Evolutionary conservation across 2,888 invertebrate genomes (phyloP), one percentile per base, ranked within the genome.

Genomic region (Habroteleia sp.): DNA sequence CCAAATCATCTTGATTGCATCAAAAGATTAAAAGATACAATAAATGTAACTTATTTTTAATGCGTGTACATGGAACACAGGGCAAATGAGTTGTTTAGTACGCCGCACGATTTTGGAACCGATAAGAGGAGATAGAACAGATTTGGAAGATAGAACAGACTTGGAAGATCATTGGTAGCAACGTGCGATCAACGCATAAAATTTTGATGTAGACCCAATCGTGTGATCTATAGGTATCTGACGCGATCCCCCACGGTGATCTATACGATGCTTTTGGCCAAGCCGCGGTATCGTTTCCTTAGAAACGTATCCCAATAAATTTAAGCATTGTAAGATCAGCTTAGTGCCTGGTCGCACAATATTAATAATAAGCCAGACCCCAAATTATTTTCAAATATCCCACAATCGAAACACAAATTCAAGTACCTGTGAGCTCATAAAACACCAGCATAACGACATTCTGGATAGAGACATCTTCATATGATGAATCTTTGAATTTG

Each of bases 361-460:
- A 48, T 62, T 62, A 60, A 60, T 62, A 69, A 62, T 52, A 44
- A 52, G 7, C 20, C 8, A n/a, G 62, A n/a, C 46, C 41, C 46
- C 62, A 46, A 71, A 71, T 71, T 71, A 63, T 63, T 69, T 69
- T 44, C 52, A 52, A 63, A 71, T 71, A 54, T 54, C 23, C 37
- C 27, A 46, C 66, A 68, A 39, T 11, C 33, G 56, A 7, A 39
- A 52, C 52, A 46, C 33, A 37, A 20, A 17, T 7, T 7, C 58
- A 2, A 13, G 1, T 10, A 17, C 25, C 29, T 8, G 13, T 29
- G 58, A 50, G 42, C 42, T 42, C 72, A 63, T 72, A 72, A 63
- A 71, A 35, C 62, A 71, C 41, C 31, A 29, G 13, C 52, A 35
- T 52, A 69, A 69, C 39, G 37, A 52, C 37, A 54, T 62, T 71